These are phyloP conservation scores for Hafferia zeledoni DNA, from an alignment of 2,797 vertebrate species.

Conservation along the genomic window DNA sequence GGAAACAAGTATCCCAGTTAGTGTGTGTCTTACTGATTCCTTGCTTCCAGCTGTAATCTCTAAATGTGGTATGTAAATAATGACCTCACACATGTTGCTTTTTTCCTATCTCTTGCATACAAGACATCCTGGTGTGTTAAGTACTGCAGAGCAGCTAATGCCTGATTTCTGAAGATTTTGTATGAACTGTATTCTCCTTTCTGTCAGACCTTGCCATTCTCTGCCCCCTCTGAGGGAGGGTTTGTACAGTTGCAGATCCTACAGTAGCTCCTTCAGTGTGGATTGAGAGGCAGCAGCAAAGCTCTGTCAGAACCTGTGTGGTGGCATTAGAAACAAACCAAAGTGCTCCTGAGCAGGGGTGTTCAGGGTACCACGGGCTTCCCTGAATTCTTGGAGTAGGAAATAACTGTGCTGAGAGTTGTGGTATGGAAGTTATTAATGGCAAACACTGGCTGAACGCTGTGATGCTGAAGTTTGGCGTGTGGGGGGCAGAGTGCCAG, in stretches of 20 bases:
- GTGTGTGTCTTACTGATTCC: neutral
- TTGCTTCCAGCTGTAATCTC: neutral
- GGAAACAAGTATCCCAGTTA: neutral
- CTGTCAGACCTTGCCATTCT: neutral
- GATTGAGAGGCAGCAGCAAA: neutral
- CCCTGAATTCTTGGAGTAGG: neutral
- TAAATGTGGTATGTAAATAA: neutral
- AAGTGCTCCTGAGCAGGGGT: neutral
- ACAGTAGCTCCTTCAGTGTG: neutral
- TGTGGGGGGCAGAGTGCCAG: neutral
- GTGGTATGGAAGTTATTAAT: neutral
- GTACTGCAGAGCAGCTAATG: neutral
- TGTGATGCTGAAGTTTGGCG: fast-evolving
- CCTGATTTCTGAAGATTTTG: neutral
- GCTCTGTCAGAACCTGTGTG: neutral
- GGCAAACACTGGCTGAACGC: neutral
- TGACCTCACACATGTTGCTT: neutral
- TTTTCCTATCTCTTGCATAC: neutral
- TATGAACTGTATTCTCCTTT: neutral
- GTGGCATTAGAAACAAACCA: neutral
- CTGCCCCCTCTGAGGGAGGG: neutral
- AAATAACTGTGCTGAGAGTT: neutral
- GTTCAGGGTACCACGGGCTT: neutral
- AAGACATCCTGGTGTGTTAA: neutral
- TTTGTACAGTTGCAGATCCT: neutral